Base-by-base conservation (phyloP, 1,140 invertebrate genomes). In the Anthonomus grandis region DNA sequence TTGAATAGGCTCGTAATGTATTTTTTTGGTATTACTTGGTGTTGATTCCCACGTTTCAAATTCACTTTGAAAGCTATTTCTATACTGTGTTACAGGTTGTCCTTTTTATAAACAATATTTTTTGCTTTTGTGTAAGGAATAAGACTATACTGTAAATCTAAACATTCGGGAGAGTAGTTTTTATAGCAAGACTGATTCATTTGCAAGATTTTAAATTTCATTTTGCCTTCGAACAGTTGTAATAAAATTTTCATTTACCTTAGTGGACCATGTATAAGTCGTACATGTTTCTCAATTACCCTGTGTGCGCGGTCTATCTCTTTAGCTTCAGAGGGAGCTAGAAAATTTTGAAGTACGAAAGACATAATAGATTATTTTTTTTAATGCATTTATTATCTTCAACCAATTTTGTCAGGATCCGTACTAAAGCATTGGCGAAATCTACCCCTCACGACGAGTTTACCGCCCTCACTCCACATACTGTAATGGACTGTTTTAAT, bases 131-230 rank as follows among this genome's bases (percentile, higher is more conserved):
- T 27, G 23, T 47, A 47, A 27, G 44, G 44, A 47, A 47, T 31
- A 47, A 47, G 44, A 25, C 19, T 47, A 2, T 27, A 47, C 24
- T 9, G 5, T 47, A 47, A 15, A 47, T 18, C 23, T 8, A 27
- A 47, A 25, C 22, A 25, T 47, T 47, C 31, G 10, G 44, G 15
- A 47, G 44, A 25, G 15, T 25, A 47, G 23, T 47, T 47, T 25
- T 27, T 24, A 25, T 47, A 47, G 23, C 22, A 47, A 5, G 44
- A 27, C 22, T 6, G 13, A 25, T 47, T 27, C 44, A 47, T 47
- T 47, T 47, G 44, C 22, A 42, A 47, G 12, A 47, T 47, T 25
- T 47, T 24, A 25, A 47, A 47, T 25, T 47, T 47, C 23, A 25
- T 24, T 47, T 47, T 47, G 15, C 44, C 44, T 17, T 47, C 23